phyloP scores from a whole-genome alignment of 2,888 invertebrate species.

The Schizotus pectinicornis region DNA sequence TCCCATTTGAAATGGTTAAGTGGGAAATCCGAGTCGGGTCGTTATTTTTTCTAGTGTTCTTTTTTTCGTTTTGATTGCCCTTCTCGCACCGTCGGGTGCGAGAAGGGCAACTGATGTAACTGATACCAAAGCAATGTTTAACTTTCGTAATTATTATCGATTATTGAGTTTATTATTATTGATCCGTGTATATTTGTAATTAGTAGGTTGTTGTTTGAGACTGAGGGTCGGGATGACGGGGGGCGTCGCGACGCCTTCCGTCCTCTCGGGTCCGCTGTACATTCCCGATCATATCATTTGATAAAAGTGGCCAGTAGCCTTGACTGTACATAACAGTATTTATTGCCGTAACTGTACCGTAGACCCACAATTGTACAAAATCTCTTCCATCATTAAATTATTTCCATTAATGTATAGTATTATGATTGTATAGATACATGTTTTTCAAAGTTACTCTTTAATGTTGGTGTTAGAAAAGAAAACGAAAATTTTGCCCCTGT shows the following conservation, averaged over 20 bases:
- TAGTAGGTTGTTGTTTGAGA: slow-evolving; percentile 58
- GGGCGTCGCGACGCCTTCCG: slow-evolving; percentile 33
- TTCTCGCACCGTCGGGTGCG: too few relatives aligned
- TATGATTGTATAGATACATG: slow-evolving; percentile 42
- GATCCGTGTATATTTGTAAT: slow-evolving; percentile 56
- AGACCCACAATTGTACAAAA: slow-evolving; percentile 47
- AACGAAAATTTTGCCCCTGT: slow-evolving; percentile 33
- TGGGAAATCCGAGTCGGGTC: too few relatives aligned
- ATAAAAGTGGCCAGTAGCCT: slow-evolving; percentile 53
- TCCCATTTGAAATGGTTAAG: background rate
- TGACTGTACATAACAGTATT: slow-evolving; percentile 53
- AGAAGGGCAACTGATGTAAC: slow-evolving; percentile 50
- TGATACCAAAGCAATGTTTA: slow-evolving; percentile 62
- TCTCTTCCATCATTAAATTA: slow-evolving; percentile 25
- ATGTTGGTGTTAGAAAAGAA: slow-evolving; percentile 47
- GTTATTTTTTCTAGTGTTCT: too few relatives aligned
- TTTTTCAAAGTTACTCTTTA: slow-evolving; percentile 43
- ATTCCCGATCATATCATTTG: slow-evolving; percentile 57
- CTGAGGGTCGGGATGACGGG: slow-evolving; percentile 49
- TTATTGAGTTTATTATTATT: slow-evolving; percentile 56
- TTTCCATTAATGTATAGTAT: slow-evolving; percentile 44
- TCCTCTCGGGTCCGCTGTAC: slow-evolving; percentile 52
- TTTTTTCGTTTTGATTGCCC: too few relatives aligned
- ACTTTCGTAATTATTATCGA: slow-evolving; percentile 54
- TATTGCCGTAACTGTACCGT: slow-evolving; percentile 41